phyloP scores from a whole-genome alignment of 2,888 invertebrate genomes.

The Perizoma flavofasciatum region DNA sequence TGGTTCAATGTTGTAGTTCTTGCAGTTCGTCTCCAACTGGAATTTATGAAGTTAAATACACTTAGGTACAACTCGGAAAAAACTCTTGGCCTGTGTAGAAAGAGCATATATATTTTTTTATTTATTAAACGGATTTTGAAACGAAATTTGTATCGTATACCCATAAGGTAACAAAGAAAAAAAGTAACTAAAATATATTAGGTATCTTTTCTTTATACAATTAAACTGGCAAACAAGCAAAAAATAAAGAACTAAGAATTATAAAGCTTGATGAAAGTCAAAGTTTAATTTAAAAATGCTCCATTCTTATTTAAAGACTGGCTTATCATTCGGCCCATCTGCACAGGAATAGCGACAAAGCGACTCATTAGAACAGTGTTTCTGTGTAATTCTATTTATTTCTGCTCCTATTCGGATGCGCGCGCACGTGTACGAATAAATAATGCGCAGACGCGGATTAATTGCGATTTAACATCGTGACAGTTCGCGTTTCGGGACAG shows the following conservation, averaged over 20 bases:
- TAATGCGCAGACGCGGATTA: constrained; percentile 70
- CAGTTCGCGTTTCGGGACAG: constrained; percentile 34
- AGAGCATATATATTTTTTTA: no score
- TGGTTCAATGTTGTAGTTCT: constrained; percentile 63
- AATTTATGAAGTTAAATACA: constrained; percentile 3
- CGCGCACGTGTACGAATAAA: constrained; percentile 63
- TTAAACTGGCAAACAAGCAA: no score
- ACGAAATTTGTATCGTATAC: no score
- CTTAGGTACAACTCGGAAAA: no score
- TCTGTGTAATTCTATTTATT: constrained; percentile 31
- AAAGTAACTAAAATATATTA: no score
- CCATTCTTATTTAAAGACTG: background rate
- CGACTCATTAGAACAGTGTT: constrained; percentile 19
- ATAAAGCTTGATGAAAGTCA: background rate
- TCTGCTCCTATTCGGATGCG: constrained; percentile 40
- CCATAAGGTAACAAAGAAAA: no score
- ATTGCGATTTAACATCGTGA: constrained; percentile 74
- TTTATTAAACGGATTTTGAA: no score
- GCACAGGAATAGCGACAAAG: constrained; percentile 22
- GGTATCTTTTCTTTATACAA: no score
- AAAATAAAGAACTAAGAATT: no score
- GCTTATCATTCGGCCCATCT: constrained; percentile 25
- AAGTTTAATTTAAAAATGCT: background rate
- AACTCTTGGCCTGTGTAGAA: no score
- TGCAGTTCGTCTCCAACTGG: constrained; percentile 73